Evolutionary conservation across 2,888 invertebrate genomes (phyloP).

Genomic region (Leptodirus hochenwartii): DNA sequence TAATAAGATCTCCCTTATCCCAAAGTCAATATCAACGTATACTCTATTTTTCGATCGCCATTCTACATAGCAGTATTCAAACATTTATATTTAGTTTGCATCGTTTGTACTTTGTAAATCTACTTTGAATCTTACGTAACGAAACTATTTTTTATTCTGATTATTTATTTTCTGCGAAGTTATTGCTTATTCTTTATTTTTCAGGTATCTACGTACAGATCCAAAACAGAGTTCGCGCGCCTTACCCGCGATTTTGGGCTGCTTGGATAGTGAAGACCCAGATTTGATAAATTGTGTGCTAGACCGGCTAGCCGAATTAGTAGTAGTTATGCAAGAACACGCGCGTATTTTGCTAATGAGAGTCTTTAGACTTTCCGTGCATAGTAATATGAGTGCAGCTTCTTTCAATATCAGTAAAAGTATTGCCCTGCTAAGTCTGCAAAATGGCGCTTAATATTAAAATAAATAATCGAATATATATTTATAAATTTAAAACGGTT

Average conservation of each 20-base stretch:
- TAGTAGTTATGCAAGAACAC: conserved; percentile 71
- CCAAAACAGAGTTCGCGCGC: conserved; percentile 36
- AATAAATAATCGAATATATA: background rate
- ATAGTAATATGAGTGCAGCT: conserved; percentile 58
- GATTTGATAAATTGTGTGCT: conserved; percentile 63
- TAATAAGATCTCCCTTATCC: no score
- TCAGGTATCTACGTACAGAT: conserved; percentile 51
- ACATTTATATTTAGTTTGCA: no score
- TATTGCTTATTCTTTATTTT: no score
- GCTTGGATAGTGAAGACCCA: conserved; percentile 61
- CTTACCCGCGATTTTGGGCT: conserved; percentile 60
- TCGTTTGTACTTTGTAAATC: no score
- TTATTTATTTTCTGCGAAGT: no score
- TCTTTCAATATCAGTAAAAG: conserved; percentile 62
- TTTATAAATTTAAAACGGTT: conserved; percentile 1
- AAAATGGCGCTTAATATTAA: conserved; percentile 49
- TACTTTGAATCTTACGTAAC: no score
- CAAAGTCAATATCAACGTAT: no score
- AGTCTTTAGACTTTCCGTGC: conserved; percentile 68
- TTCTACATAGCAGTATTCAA: no score
- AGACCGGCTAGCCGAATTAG: conserved; percentile 67
- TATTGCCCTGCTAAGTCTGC: conserved; percentile 62
- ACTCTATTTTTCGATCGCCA: no score
- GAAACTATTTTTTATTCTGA: no score
- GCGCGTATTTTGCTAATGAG: conserved; percentile 58